Conservation (phyloP, 2,113 vertebrate genomes). For the Bubo blakistoni region DNA sequence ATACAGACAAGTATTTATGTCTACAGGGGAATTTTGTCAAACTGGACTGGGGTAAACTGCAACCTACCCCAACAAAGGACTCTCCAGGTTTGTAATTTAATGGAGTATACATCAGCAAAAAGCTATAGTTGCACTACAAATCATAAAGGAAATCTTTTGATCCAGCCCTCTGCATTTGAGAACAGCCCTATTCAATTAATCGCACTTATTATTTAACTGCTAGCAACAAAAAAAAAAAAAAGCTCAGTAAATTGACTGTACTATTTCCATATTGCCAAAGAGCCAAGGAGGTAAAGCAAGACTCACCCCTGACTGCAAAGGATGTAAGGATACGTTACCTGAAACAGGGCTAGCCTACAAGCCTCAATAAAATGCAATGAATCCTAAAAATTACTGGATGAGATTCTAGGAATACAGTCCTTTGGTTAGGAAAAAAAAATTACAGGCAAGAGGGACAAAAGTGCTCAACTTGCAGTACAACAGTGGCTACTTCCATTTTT, state of each 20-base stretch:
- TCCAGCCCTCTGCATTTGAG: neutral
- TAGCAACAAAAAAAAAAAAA: neutral
- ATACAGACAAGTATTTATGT: neutral
- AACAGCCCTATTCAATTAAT: neutral
- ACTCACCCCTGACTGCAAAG: neutral
- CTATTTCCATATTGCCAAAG: neutral
- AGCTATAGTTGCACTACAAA: neutral
- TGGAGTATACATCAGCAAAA: neutral
- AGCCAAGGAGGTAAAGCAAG: neutral
- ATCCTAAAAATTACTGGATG: neutral
- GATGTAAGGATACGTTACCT: neutral
- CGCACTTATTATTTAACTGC: neutral
- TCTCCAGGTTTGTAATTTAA: neutral
- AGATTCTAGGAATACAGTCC: neutral
- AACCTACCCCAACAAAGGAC: neutral
- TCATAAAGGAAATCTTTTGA: neutral
- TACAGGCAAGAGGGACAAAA: neutral
- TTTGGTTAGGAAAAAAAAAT: neutral
- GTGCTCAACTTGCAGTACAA: neutral
- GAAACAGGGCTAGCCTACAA: neutral
- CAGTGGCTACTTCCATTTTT: neutral
- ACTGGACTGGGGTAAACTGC: neutral
- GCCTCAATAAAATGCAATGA: neutral
- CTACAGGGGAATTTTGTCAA: neutral
- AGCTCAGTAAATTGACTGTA: neutral